phyloP scores from a whole-genome alignment of 2,113 vertebrate genomes.

The Phalacrocorax carbo region DNA sequence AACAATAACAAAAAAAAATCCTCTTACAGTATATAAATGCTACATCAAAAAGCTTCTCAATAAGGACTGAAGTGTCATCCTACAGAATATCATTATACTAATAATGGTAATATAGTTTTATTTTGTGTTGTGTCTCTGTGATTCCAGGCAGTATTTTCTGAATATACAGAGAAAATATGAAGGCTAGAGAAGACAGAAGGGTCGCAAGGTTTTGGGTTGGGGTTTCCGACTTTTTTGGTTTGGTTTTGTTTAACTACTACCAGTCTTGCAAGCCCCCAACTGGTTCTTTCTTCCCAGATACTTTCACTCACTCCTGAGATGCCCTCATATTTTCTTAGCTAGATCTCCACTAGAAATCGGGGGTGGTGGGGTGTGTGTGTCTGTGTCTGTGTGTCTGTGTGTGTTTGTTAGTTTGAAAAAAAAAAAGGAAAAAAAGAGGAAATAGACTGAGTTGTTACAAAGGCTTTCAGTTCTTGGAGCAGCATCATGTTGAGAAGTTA shows the following conservation, averaged over 20 bases:
- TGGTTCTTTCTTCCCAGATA: not conserved
- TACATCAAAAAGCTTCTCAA: not conserved
- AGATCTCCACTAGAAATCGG: not conserved
- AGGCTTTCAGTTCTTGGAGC: not conserved
- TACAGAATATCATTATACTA: not conserved
- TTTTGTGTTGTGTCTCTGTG: not conserved
- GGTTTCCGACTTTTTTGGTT: not conserved
- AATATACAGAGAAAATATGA: not conserved
- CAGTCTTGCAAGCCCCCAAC: not conserved
- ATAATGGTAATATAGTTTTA: not conserved
- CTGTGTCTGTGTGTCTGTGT: too few relatives aligned
- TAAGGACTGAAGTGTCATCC: not conserved
- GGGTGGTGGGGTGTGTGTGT: too few relatives aligned
- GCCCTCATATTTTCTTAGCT: not conserved
- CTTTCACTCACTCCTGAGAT: not conserved
- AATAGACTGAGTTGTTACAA: not conserved
- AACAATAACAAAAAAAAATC: not conserved
- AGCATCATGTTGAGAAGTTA: not conserved
- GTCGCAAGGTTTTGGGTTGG: not conserved
- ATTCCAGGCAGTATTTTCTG: not conserved
- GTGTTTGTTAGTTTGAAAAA: too few relatives aligned
- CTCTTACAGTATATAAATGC: not conserved
- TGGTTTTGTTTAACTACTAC: not conserved
- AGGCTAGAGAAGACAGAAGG: not conserved
- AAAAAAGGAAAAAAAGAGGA: too few relatives aligned